phyloP scores from a whole-genome alignment of 2,888 invertebrate genomes.

The Eilema griseolum region DNA sequence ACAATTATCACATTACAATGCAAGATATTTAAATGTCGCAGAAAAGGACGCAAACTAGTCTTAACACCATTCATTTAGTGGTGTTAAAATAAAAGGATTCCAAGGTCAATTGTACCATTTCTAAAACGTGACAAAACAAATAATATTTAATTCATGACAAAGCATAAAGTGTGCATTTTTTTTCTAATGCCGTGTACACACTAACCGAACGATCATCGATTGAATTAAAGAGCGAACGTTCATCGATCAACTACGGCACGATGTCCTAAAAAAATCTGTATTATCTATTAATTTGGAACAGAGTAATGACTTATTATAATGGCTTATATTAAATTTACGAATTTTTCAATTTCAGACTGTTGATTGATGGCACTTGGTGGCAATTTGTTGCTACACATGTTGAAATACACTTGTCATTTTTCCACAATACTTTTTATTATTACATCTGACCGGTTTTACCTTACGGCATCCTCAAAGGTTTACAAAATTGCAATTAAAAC shows the following conservation, averaged over 20 bases:
- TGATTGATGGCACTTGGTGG: too few species aligned
- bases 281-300: not conserved
- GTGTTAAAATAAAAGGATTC: not conserved
- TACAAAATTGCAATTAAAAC: too few species aligned
- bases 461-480: too few species aligned
- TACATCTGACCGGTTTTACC: too few species aligned
- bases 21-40: not conserved
- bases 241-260: not conserved
- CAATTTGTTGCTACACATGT: too few species aligned
- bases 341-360: too few species aligned
- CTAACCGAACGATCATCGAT: not conserved
- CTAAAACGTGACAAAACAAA: not conserved
- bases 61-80: not conserved
- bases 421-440: too few species aligned
- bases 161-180: not conserved
- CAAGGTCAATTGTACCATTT: slow-evolving; percentile 2
- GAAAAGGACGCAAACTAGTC: not conserved
- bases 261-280: not conserved
- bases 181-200: slow-evolving; percentile 2
- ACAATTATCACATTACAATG: not conserved
- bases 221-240: not conserved
- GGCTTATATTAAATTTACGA: too few species aligned
- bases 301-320: too few species aligned
- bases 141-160: not conserved
- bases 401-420: too few species aligned